phyloP scores from a whole-genome alignment of 2,797 vertebrate genomes.

The Centropyge bicolor region DNA sequence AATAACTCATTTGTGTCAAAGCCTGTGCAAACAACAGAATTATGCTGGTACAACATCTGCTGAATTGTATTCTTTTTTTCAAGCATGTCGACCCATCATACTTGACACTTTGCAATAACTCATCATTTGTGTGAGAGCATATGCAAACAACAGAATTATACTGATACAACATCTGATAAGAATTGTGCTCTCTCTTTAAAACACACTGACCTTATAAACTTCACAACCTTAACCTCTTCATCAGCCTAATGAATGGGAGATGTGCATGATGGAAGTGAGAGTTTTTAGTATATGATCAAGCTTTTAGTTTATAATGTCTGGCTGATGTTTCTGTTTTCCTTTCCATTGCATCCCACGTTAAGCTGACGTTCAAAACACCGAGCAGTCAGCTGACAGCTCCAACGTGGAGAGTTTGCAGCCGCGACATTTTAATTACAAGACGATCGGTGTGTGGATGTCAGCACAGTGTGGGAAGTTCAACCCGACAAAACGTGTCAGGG shows the following conservation, averaged over 20 bases:
- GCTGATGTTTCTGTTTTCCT: background rate
- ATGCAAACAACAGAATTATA: background rate
- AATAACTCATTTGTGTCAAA: background rate
- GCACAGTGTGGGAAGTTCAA: constrained; percentile 38
- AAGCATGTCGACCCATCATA: background rate
- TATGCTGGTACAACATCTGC: background rate
- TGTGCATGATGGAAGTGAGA: background rate
- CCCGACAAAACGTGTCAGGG: constrained; percentile 1
- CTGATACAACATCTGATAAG: background rate
- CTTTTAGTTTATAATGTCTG: background rate
- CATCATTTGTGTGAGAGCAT: background rate
- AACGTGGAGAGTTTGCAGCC: constrained; percentile 43
- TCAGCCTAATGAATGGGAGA: background rate
- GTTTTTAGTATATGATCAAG: accelerated
- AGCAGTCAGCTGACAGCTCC: constrained; percentile 76
- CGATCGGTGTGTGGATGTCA: constrained; percentile 11
- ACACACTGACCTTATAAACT: background rate
- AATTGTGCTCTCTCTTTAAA: background rate
- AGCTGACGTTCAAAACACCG: constrained; percentile 56
- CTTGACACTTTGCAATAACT: background rate
- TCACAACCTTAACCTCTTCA: background rate
- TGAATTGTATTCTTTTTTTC: background rate
- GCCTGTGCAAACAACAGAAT: background rate
- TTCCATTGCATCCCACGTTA: constrained; percentile 11
- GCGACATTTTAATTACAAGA: constrained; percentile 50